Base-by-base conservation (phyloP, 2,113 vertebrate species). In the Setophaga petechia region DNA sequence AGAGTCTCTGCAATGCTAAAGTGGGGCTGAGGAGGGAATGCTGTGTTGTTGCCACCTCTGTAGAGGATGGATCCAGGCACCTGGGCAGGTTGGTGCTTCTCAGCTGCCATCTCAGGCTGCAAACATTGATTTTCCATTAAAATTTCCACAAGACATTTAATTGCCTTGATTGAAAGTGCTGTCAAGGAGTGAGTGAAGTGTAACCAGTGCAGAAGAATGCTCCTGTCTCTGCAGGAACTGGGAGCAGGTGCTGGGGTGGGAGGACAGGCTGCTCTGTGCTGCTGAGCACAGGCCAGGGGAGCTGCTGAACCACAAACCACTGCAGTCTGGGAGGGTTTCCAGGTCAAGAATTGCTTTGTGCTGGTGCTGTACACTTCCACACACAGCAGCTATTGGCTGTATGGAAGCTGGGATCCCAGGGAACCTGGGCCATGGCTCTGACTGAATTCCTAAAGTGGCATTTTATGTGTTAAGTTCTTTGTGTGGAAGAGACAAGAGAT, bases 171-270 rank as follows among this genome's bases (percentile, higher is more conserved):
- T 58, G 61, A 77, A 90, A 63, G 61, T 12, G 11, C 65, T 52
- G 33, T 93, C 73, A 65, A 39, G 37, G 41, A 67, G 65, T 9
- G 58, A 69, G 30, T 41, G 65, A 55, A 58, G 75, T 44, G 39
- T 57, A 84, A 89, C 19, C 69, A 43, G 7, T 12, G 47, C 55
- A 74, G 57, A 47, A 33, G 20, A 66, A 77, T n/a, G 72, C 35
- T 6, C 39, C 46, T 39, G 21, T 41, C 30, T 77, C 51, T 83
- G 82, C 27, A 15, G 73, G 83, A 69, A 0, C 37, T 21, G 62
- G 43, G 73, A 91, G 84, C 89, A 87, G 89, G 77, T 91, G 83
- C 80, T 84, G 23, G 90, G 81, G 39, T 84, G 89, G 87, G 69
- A 91, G 73, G 8, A 58, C 0, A 3, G 61, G 58, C 75, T 73